Base-by-base conservation (phyloP, 2,797 vertebrate genomes). In the Corythornis leucogaster region DNA sequence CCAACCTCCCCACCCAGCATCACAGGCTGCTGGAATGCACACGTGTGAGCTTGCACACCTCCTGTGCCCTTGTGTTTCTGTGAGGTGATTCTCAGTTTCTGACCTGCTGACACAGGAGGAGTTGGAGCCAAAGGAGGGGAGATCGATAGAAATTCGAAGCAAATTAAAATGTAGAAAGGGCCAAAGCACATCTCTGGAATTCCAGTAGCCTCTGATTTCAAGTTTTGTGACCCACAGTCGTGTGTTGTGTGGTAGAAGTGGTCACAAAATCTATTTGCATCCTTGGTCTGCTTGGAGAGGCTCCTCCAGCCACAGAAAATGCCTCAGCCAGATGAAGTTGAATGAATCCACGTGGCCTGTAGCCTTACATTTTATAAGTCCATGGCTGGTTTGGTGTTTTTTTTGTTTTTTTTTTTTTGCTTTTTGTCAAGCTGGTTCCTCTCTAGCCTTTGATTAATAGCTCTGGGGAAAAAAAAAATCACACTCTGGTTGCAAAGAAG, bases 71-170 rank as follows among this genome's bases (percentile, higher is more conserved):
- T 68, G 40, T 26, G 38, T 24, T 83, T 57, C 70, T 43, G 45
- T 92, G 97, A 30, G 61, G 84, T 85, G 96, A 81, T 95, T 96
- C 92, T 98, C 97, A 91, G 97, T 97, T 94, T 94, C 92, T 98
- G 98, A 98, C 97, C 98, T 96, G 90, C 97, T 98, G 98, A 98
- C 97, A 97, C 95, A 85, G 91, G 97, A 97, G 97, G 98, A 97
- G 98, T 97, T 97, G 97, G 98, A 98, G 98, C 90, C 88, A 75
- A 83, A 95, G 89, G 66, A 91, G 63, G 89, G 94, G 95, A 97
- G 54, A 98, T 98, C 98, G 93, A 98, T 98, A 98, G 97, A 98
- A 98, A 99, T 99, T 98, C 98, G 98, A 99, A 98, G 98, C 97
- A 98, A 98, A 98, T 98, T 95, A 97, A 97, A 98, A 87, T 42